Conservation (phyloP, 2,797 vertebrate genomes). For the Garrulus glandarius region DNA sequence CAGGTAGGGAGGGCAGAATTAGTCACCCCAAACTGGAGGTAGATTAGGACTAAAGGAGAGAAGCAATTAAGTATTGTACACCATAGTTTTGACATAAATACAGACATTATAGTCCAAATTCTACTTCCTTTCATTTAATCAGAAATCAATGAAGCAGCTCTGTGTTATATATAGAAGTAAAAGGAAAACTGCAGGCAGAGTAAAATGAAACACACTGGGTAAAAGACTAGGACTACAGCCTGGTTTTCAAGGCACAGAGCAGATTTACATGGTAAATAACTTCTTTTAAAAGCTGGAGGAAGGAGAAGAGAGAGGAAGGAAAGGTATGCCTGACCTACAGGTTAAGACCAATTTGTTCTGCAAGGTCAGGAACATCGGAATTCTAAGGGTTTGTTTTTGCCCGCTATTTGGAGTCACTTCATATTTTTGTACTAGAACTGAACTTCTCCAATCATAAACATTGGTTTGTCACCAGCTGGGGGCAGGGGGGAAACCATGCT, state of each 20-base stretch:
- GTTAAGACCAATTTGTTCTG: background rate
- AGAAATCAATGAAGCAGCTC: background rate
- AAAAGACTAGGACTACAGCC: background rate
- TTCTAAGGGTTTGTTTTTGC: constrained; percentile 2
- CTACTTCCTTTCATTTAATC: background rate
- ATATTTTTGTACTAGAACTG: background rate
- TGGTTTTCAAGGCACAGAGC: background rate
- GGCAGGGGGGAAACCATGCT: background rate
- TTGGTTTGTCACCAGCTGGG: background rate
- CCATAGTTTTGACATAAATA: background rate
- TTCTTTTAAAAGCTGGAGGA: background rate
- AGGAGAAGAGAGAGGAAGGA: background rate
- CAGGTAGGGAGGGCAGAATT: background rate
- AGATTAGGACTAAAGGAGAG: background rate
- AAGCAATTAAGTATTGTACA: background rate
- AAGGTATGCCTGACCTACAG: background rate
- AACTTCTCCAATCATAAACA: background rate
- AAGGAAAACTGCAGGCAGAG: background rate
- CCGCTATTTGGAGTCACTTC: background rate
- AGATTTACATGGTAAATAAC: background rate
- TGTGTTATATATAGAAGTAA: background rate
- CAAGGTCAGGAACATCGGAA: background rate
- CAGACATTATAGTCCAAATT: background rate
- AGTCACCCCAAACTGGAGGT: background rate
- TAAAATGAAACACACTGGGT: background rate